These are phyloP conservation scores for Chaetorhynchus papuensis DNA, from an alignment of 2,113 vertebrate genomes.

Conservation along the genomic window DNA sequence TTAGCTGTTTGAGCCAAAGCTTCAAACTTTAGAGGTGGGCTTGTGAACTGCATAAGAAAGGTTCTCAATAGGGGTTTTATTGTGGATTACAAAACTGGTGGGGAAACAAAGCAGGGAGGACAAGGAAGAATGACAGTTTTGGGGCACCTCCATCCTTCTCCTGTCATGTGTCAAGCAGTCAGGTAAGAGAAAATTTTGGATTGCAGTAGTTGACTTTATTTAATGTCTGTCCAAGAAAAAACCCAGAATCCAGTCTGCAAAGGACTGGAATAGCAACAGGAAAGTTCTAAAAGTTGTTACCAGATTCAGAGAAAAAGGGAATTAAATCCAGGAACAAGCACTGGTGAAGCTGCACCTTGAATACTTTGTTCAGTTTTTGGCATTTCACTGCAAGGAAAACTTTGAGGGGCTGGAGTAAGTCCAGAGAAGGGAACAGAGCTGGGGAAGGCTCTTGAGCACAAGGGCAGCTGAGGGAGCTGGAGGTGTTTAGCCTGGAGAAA, in stretches of 20 bases:
- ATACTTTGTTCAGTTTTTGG: neutral
- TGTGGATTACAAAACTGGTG: neutral
- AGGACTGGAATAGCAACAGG: neutral
- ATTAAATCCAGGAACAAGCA: neutral
- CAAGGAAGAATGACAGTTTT: neutral
- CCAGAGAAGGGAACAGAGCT: neutral
- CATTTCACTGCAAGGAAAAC: neutral
- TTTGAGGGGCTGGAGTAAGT: neutral
- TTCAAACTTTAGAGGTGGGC: neutral
- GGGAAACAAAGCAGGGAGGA: neutral
- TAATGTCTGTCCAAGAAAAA: neutral
- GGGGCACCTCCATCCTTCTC: neutral
- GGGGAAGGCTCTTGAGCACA: neutral
- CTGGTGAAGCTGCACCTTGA: neutral
- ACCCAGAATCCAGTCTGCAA: neutral
- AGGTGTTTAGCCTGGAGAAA: neutral
- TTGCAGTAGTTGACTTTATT: neutral
- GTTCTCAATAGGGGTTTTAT: neutral
- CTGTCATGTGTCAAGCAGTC: neutral
- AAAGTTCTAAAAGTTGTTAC: neutral
- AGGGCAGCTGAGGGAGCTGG: neutral
- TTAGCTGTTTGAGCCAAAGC: neutral
- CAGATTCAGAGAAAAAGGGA: neutral
- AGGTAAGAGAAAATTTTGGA: neutral
- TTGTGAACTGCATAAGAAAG: neutral